Conservation (phyloP, 1,140 invertebrate genomes). For the Ladona fulva region DNA sequence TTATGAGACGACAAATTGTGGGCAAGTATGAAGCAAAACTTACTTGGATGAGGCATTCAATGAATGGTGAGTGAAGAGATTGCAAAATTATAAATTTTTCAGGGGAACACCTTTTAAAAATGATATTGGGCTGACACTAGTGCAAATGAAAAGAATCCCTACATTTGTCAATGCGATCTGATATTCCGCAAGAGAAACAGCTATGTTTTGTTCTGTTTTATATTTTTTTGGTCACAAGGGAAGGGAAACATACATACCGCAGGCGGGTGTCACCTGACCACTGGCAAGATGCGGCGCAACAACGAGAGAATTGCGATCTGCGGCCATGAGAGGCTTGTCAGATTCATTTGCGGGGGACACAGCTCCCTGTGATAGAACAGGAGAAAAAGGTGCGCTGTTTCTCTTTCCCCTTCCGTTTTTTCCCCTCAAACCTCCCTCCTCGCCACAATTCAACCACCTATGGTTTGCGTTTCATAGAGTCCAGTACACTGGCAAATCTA, state of each 20-base stretch:
- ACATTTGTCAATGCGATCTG: too few relatives aligned
- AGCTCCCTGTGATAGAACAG: slow-evolving; percentile 11
- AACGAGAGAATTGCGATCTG: slow-evolving; percentile 12
- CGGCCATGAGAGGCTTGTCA: slow-evolving; percentile 12
- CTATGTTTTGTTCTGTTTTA: not conserved
- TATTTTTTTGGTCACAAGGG: not conserved
- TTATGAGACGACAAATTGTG: too few relatives aligned
- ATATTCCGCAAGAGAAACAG: not conserved
- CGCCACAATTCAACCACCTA: not conserved
- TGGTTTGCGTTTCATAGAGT: too few relatives aligned
- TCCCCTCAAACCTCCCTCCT: not conserved
- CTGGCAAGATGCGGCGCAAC: slow-evolving; percentile 5
- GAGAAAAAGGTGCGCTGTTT: slow-evolving; percentile 6
- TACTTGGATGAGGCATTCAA: too few relatives aligned
- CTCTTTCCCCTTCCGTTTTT: not conserved
- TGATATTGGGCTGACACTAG: too few relatives aligned
- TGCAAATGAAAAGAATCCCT: too few relatives aligned
- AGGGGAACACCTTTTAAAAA: too few relatives aligned
- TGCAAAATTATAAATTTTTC: too few relatives aligned
- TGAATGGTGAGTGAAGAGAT: too few relatives aligned
- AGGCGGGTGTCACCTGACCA: slow-evolving; percentile 21
- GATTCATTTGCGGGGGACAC: slow-evolving; percentile 9
- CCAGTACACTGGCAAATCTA: too few relatives aligned
- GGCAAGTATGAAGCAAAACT: too few relatives aligned
- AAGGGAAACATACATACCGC: slow-evolving; percentile 18